phyloP scores from a whole-genome alignment of 1,140 invertebrate species.

The Sarcophaga peregrina region DNA sequence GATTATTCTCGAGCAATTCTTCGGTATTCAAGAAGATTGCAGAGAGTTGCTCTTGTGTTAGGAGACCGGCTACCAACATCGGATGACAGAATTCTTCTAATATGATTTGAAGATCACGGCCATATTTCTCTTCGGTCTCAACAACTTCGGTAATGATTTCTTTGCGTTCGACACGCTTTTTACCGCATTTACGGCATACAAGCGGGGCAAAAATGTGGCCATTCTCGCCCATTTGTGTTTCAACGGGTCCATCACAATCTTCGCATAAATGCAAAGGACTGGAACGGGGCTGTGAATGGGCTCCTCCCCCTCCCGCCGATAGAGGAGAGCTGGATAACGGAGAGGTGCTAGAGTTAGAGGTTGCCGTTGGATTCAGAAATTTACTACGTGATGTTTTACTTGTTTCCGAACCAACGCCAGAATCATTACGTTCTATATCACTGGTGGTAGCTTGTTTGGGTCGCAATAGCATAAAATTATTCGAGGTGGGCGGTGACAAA shows the following conservation, averaged over 20 bases:
- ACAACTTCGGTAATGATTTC: conserved; percentile 96
- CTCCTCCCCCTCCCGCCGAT: neutral
- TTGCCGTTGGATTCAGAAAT: conserved; percentile 69
- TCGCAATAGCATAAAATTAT: conserved; percentile 51
- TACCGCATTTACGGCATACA: conserved; percentile 88
- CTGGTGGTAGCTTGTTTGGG: conserved; percentile 65
- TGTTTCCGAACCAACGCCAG: conserved; percentile 92
- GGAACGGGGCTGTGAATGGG: neutral
- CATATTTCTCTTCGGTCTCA: conserved; percentile 96
- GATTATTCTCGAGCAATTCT: conserved; percentile 90
- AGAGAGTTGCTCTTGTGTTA: conserved; percentile 84
- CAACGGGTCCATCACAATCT: conserved; percentile 80
- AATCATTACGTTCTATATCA: conserved; percentile 90
- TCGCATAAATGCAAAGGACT: conserved; percentile 75
- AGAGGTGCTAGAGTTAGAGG: conserved; percentile 56
- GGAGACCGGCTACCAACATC: conserved; percentile 87
- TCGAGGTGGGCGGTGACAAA: conserved; percentile 58
- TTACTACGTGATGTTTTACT: conserved; percentile 85
- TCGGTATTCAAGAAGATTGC: conserved; percentile 94
- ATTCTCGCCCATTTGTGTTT: conserved; percentile 75
- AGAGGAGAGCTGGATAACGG: neutral
- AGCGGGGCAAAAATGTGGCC: conserved; percentile 80
- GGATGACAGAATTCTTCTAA: conserved; percentile 94
- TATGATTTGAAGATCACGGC: conserved; percentile 90
- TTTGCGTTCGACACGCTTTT: conserved; percentile 88